Percentiles rank a stretch among this genome's conserved stretches.
Evolutionary conservation across 1,140 invertebrate genomes (phyloP).

Genomic region (Solen grandis): DNA sequence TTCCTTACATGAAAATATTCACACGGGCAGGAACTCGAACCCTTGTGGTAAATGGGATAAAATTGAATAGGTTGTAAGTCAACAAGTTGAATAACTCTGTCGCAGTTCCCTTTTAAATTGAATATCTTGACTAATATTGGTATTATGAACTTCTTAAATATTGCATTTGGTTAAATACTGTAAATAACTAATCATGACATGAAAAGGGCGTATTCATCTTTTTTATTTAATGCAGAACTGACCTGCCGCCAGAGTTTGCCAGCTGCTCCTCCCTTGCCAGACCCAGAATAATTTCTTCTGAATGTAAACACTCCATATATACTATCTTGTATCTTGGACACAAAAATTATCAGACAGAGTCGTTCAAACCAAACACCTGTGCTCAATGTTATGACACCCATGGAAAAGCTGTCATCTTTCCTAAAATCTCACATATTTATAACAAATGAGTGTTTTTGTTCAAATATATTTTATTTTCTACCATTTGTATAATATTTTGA

Average conservation of each 20-base stretch:
- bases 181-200: background rate
- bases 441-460: no score
- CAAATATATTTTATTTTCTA: background rate
- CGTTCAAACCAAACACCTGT: background rate
- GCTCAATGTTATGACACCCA: background rate
- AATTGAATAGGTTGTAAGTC: background rate
- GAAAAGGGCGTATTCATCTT: background rate
- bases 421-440: constrained; percentile 2
- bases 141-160: background rate
- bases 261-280: background rate
- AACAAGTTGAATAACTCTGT: background rate
- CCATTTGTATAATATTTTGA: background rate
- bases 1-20: no score
- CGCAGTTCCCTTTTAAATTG: background rate
- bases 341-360: background rate
- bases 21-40: no score
- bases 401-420: constrained; percentile 4
- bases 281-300: background rate
- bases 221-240: background rate
- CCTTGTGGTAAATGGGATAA: no score
- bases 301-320: background rate
- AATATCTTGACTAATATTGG: background rate
- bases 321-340: background rate
- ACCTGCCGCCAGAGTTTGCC: background rate
- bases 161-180: background rate